These are phyloP conservation scores for Aelia acuminata DNA, from an alignment of 2,888 invertebrate genomes.

Conservation along the genomic window DNA sequence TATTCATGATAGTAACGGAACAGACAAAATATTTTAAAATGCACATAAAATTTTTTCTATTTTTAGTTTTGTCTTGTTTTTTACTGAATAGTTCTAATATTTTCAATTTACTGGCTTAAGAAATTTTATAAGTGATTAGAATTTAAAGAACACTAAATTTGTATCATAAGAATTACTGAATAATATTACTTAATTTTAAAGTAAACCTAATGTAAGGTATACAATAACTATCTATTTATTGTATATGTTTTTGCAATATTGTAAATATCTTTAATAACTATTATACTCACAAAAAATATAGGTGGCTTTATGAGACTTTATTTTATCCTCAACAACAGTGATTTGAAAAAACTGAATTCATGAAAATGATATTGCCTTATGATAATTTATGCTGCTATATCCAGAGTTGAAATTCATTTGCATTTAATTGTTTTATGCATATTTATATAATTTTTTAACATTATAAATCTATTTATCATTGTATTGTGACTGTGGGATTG, in stretches of 20 bases:
- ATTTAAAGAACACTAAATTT: too few relatives aligned
- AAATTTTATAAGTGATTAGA: too few relatives aligned
- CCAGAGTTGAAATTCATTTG: background rate
- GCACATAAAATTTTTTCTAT: too few relatives aligned
- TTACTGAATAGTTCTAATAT: too few relatives aligned
- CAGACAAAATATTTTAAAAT: too few relatives aligned
- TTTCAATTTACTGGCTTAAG: too few relatives aligned
- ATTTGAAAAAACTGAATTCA: background rate
- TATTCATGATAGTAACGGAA: too few relatives aligned
- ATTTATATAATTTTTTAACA: background rate
- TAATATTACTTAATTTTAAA: too few relatives aligned
- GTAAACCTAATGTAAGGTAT: too few relatives aligned
- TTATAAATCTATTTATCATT: background rate
- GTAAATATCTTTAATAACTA: background rate
- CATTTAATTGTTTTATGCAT: background rate
- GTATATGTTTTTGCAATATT: background rate
- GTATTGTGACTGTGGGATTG: background rate
- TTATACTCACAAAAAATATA: background rate
- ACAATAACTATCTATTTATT: too few relatives aligned
- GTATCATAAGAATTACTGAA: too few relatives aligned
- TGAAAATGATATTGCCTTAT: background rate
- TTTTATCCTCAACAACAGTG: background rate
- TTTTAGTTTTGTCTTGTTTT: too few relatives aligned
- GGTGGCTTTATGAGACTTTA: background rate
- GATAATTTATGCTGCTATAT: background rate